Base-by-base conservation (phyloP, 2,113 vertebrate genomes). In the Corythornis vintsioides region DNA sequence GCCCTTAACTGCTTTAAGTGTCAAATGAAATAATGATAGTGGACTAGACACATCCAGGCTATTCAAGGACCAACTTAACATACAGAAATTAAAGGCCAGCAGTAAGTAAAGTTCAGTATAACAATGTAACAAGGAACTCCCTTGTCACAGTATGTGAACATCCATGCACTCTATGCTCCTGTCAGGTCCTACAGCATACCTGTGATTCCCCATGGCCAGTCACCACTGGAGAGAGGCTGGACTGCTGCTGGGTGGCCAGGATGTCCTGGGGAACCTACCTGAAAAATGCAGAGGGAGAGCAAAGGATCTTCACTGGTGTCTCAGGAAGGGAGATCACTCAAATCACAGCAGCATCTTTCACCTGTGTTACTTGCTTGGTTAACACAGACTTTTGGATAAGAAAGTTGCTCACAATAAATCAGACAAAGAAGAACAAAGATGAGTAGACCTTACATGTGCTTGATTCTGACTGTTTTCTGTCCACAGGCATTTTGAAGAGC, bases 401-500 rank as follows among this genome's bases (percentile, higher is more conserved):
- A 60, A 63, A 53, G 11, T 42, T 69, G 14, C 16, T 90, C 29
- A 59, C 18, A n/a, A 6, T 56, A 6, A 4, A 12, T 57, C 7
- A 15, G 40, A 38, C 3, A 57, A 4, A 29, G 60, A 66, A 77
- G 25, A 10, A 19, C 29, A 83, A 64, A 65, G n/a, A 22, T 55
- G 18, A 85, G 82, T 21, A 48, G 33, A n/a, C 45, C 13, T n/a
- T 74, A n/a, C 10, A 47, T 4, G 4, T 0, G 1, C 29, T 52
- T 81, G 19, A 72, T 88, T 3, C 4, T 83, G 45, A 16, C 33
- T 65, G 15, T 29, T 95, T 79, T 96, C 66, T 91, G 2, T 69
- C 83, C 57, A 50, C 79, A 97, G 96, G 98, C 66, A 97, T 97
- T 93, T 82, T 97, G 93, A 97, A 97, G 79, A 96, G 96, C 43